Conservation (phyloP, 2,888 invertebrate genomes). For the Marasmarcha lunaedactyla region DNA sequence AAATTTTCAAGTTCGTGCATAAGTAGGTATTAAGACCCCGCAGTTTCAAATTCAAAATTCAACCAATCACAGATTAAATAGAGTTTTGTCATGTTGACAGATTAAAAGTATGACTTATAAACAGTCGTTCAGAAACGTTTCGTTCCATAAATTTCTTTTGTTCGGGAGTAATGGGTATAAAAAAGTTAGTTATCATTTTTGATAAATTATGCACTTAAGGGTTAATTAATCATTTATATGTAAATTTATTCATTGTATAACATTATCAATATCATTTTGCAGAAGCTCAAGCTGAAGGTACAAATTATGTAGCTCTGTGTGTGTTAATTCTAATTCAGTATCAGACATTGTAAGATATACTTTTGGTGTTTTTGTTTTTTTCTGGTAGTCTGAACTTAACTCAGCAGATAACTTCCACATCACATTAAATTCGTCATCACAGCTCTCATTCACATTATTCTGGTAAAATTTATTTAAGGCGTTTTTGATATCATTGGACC, state of each 20-base stretch:
- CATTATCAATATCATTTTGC: conserved; percentile 54
- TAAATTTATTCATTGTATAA: conserved; percentile 23
- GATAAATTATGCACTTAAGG: too few relatives aligned
- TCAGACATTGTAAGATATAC: conserved; percentile 35
- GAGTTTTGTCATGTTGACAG: too few relatives aligned
- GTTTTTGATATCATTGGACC: conserved; percentile 47
- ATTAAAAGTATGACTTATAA: too few relatives aligned
- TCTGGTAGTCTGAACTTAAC: conserved; percentile 47
- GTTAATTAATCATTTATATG: too few relatives aligned
- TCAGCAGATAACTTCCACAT: conserved; percentile 55
- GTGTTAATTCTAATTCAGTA: conserved; percentile 47
- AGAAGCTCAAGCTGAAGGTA: conserved; percentile 54
- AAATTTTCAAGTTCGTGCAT: too few relatives aligned
- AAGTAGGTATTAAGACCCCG: too few relatives aligned
- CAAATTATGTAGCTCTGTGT: conserved; percentile 45
- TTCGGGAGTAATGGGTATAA: too few relatives aligned
- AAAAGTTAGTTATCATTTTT: too few relatives aligned
- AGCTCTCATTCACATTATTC: conserved; percentile 21
- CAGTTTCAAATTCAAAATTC: too few relatives aligned
- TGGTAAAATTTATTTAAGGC: conserved; percentile 38
- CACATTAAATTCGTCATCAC: conserved; percentile 29
- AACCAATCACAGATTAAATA: too few relatives aligned
- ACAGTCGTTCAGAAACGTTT: too few relatives aligned
- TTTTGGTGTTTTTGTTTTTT: conserved; percentile 51
- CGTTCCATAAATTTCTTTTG: too few relatives aligned